Evolutionary conservation across 2,888 invertebrate genomes (phyloP), one percentile per base, ranked within the genome.

Genomic region (Cecidostiba fungosa): DNA sequence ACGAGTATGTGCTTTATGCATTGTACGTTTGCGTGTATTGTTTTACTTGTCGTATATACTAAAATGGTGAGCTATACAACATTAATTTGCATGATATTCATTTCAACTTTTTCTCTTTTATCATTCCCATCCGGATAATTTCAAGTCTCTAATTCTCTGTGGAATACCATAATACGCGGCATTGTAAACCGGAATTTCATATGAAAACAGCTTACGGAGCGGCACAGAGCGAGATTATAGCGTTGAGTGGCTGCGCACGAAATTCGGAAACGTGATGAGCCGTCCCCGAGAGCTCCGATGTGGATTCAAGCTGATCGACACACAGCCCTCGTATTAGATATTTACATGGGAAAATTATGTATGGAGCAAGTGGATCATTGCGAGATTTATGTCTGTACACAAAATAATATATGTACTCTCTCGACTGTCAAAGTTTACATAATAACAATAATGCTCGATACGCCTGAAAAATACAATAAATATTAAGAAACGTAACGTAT

Each of bases 181-280:
- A 89, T 89, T 90, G 89, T 88, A 88, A 86, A 54, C 85, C 88
- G 86, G 88, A 90, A 88, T 90, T 89, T 89, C 89, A 89, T 89
- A 89, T 87, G 89, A 89, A 90, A 90, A 89, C 90, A 90, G 90
- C 89, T 90, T 89, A 89, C 90, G 88, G 85, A 87, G 85, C 89
- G 29, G 26, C 14, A 66, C 29, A 89, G 62, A 39, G 70, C 70
- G 59, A 79, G 78, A 79, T 79, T 70, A 79, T 77, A 23, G 72
- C 32, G 72, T 73, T 86, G 73, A 62, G 59, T 62, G 54, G 43
- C 19, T 74, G 36, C 59, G 16, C 47, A 72, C 19, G 36, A 72
- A 80, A 70, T 72, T 80, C 54, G 23, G 50, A 14, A 79, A 72
- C 54, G 50, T 39, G 66, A 72, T 70, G 70, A 80, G 54, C 50